Percentiles rank a stretch among this genome's conserved stretches.
phyloP scores from a whole-genome alignment of 53 echinoderm and acorn worm species.

The Echinometra lucunter region DNA sequence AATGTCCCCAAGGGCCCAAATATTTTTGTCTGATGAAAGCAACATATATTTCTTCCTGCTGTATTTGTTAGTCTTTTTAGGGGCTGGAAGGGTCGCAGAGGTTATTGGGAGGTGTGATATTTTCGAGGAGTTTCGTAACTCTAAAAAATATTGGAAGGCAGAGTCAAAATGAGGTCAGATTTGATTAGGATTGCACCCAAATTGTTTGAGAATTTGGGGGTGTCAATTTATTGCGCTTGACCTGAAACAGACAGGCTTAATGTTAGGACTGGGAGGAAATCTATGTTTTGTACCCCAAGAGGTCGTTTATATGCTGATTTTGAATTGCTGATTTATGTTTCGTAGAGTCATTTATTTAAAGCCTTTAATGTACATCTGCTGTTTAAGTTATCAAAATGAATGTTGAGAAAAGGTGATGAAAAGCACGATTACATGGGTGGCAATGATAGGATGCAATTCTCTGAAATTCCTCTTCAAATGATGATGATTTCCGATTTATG shows the following conservation, averaged over 20 bases:
- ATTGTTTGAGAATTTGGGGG: conserved; percentile 45
- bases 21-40: conserved; percentile 45
- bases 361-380: not conserved
- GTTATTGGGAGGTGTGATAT: conserved; percentile 30
- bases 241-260: conserved; percentile 1
- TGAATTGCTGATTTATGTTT: conserved; percentile 6
- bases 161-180: conserved; percentile 38
- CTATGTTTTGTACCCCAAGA: conserved; percentile 14
- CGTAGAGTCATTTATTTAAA: not conserved
- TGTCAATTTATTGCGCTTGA: conserved; percentile 54
- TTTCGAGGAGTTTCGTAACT: conserved; percentile 11
- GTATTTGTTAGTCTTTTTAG: not conserved
- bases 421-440: not conserved
- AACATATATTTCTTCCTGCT: conserved; percentile 16
- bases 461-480: not conserved
- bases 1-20: conserved; percentile 37
- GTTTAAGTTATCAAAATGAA: not conserved
- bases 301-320: conserved; percentile 34
- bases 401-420: not conserved
- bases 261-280: not conserved
- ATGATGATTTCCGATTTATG: not conserved
- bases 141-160: not conserved
- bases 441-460: not conserved
- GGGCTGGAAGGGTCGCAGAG: not conserved
- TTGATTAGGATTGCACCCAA: conserved; percentile 34